Conservation (phyloP, 2,113 vertebrate species). For the Falco punctatus region DNA sequence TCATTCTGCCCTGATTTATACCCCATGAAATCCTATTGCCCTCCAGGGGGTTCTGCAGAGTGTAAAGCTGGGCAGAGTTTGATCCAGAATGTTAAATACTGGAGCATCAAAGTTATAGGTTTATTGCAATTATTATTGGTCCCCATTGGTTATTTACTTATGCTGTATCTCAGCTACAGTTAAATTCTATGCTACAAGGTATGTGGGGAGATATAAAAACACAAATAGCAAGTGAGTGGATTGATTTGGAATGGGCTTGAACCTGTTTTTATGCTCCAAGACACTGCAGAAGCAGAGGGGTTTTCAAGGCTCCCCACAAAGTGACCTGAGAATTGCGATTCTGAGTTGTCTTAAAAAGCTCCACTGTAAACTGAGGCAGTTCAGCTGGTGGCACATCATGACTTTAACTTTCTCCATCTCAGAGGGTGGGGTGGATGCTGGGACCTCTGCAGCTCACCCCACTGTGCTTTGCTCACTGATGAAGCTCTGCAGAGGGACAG, state of each 20-base stretch:
- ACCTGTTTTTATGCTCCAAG: background rate
- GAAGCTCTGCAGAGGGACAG: background rate
- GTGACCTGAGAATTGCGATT: background rate
- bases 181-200: conserved; percentile 36
- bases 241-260: conserved; percentile 26
- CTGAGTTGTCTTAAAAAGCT: background rate
- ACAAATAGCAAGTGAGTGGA: conserved; percentile 38
- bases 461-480: too few species aligned
- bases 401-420: accelerated
- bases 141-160: conserved; percentile 62
- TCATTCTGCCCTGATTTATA: conserved; percentile 59
- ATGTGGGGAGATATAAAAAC: conserved; percentile 51
- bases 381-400: background rate
- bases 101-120: conserved; percentile 48
- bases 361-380: background rate
- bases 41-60: background rate
- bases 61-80: background rate
- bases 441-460: accelerated
- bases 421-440: background rate
- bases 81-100: conserved; percentile 67
- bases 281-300: background rate
- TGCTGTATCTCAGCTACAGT: conserved; percentile 42
- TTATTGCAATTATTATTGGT: conserved; percentile 65
- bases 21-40: conserved; percentile 46
- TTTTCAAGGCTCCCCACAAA: conserved; percentile 24